These are phyloP conservation scores for Sphaerophoria rueppellii DNA, from an alignment of 2,888 invertebrate genomes.

Conservation along the genomic window DNA sequence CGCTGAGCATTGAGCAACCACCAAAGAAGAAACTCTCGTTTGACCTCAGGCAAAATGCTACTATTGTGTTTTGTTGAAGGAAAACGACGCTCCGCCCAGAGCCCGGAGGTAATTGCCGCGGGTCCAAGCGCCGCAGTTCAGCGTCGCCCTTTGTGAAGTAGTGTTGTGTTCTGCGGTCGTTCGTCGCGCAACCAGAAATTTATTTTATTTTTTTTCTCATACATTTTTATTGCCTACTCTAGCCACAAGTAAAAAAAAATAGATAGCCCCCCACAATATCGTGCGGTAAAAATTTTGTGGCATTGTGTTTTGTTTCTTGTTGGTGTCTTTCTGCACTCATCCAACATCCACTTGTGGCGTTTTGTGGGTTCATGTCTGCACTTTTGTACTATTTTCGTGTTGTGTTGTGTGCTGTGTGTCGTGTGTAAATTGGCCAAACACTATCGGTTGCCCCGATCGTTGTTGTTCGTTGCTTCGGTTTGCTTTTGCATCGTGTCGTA, in stretches of 20 bases:
- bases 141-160: constrained; percentile 71
- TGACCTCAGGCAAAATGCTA: constrained; percentile 68
- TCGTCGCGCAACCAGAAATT: constrained; percentile 66
- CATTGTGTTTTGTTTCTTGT: constrained; percentile 46
- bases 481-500: constrained; percentile 40
- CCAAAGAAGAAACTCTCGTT: constrained; percentile 47
- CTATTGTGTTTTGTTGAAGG: constrained; percentile 15
- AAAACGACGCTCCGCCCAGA: constrained; percentile 74
- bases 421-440: constrained; percentile 72
- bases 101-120: constrained; percentile 80
- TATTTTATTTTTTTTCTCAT: not conserved
- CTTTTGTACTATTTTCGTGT: constrained; percentile 72
- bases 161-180: constrained; percentile 43
- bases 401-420: constrained; percentile 45
- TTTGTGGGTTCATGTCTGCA: constrained; percentile 64
- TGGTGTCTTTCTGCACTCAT: constrained; percentile 44
- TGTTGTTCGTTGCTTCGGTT: constrained; percentile 53
- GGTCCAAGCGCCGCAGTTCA: constrained; percentile 71
- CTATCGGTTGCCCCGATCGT: constrained; percentile 65
- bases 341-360: constrained; percentile 40
- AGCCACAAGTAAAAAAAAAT: not conserved
- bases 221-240: constrained; percentile 39
- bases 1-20: constrained; percentile 20
- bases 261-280: not conserved
- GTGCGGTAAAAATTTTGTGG: constrained; percentile 30